Evolutionary conservation across 2,797 vertebrate genomes (phyloP).

Genomic region (Bradypodion pumilum): DNA sequence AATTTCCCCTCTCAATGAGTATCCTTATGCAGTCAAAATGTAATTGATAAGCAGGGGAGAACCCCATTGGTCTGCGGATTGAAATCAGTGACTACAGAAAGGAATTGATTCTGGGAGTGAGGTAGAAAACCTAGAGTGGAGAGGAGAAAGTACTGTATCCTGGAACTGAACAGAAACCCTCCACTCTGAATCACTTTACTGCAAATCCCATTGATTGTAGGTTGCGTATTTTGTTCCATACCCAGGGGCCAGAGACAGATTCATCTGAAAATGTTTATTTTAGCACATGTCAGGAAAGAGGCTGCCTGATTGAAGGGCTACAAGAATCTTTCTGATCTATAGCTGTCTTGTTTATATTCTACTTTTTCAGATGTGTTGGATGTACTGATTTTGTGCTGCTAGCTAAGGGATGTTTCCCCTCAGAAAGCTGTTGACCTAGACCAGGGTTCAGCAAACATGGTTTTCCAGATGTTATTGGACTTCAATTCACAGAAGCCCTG

Average conservation of each 20-base stretch:
- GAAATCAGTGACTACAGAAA: neutral
- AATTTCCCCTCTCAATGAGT: neutral
- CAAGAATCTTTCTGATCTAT: neutral
- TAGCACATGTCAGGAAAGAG: neutral
- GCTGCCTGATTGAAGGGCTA: neutral
- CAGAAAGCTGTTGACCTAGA: neutral
- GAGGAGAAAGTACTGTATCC: neutral
- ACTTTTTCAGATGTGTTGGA: neutral
- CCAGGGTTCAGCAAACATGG: no score
- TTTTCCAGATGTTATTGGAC: no score
- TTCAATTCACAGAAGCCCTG: no score
- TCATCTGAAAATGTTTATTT: neutral
- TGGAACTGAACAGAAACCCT: neutral
- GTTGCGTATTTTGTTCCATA: neutral
- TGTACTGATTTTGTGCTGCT: neutral
- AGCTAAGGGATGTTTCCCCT: neutral
- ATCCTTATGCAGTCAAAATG: neutral
- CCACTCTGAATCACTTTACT: neutral
- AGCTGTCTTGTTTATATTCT: neutral
- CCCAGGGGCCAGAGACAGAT: neutral
- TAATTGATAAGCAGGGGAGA: neutral
- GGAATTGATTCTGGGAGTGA: neutral
- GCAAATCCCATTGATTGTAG: neutral
- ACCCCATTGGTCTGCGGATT: neutral
- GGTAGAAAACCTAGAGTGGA: neutral